Evolutionary conservation across 2,113 vertebrate species (phyloP).

Genomic region (Oncorhynchus gorbuscha): DNA sequence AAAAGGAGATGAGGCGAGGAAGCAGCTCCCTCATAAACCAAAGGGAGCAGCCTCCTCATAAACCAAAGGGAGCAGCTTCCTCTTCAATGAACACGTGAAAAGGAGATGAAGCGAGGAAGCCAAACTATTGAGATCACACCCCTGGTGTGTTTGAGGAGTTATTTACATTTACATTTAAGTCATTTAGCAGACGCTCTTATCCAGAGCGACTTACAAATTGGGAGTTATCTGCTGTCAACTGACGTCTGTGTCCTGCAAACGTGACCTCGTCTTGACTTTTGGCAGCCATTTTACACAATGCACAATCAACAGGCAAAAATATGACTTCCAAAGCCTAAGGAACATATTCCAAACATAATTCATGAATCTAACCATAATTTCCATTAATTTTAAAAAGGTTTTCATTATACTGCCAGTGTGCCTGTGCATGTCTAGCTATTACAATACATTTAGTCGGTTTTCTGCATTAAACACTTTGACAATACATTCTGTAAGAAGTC

Average conservation of each 20-base stretch:
- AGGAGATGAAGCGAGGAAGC: neutral
- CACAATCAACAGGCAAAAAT: neutral
- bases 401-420: too few relatives aligned
- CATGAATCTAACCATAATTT: neutral
- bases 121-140: too few relatives aligned
- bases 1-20: neutral
- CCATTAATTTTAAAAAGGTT: neutral
- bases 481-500: slow-evolving; percentile 4
- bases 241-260: neutral
- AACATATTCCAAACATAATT: neutral
- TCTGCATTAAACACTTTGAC: neutral
- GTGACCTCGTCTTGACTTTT: neutral
- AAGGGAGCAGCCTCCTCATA: neutral
- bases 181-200: too few relatives aligned
- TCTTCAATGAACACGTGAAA: too few relatives aligned
- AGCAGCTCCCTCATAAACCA: neutral
- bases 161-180: too few relatives aligned
- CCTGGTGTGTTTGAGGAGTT: too few relatives aligned
- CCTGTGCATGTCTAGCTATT: neutral
- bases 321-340: neutral
- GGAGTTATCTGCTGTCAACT: neutral
- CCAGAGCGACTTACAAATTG: too few relatives aligned
- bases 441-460: neutral
- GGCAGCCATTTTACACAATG: neutral
- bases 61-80: too few relatives aligned